Evolutionary conservation across 2,113 vertebrate genomes (phyloP), one percentile per base, ranked within the genome.

Genomic region (Syngnathus typhle): DNA sequence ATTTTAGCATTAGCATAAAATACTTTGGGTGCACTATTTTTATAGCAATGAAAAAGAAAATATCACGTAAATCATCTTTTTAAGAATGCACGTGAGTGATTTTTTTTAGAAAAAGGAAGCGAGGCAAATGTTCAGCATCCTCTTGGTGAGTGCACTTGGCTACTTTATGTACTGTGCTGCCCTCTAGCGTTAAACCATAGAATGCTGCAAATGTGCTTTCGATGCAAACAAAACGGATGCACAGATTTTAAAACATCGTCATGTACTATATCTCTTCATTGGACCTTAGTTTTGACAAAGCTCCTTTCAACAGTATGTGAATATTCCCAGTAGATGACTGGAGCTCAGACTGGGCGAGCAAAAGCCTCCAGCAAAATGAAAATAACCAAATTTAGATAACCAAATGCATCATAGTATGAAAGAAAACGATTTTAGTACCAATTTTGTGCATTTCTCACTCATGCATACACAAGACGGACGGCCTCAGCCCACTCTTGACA

Each of bases 171-270:
- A 23, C 60, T 87, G 52, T 88, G 73, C 75, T 79, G 83, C 88
- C 85, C 83, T 83, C 89, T 85, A 72, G 84, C 87, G 89, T 6
- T 70, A n/a, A 13, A 54, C 49, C 11, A 6, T 5, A 46, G 36
- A 55, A 3, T 51, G 15, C 38, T 13, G 64, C 16, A 23, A 61
- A 44, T 36, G 19, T n/a, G 38, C 41, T 41, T n/a, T 7, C 19
- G 10, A 15, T 43, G 43, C 19, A 16, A 1, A 27, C 41, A 7
- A 4, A 68, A 0, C 55, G 36, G 8, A 18, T 62, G 36, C 1
- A n/a, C 6, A 13, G 36, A 58, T 58, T 59, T 37, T 2, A 8
- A 59, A 18, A 32, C 18, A 12, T 9, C 1, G 10, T 8, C 47
- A 27, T 11, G 0, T 43, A n/a, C n/a, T n/a, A 10, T 41, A 62